phyloP scores from a whole-genome alignment of 1,140 invertebrate species.

The Halesus radiatus region DNA sequence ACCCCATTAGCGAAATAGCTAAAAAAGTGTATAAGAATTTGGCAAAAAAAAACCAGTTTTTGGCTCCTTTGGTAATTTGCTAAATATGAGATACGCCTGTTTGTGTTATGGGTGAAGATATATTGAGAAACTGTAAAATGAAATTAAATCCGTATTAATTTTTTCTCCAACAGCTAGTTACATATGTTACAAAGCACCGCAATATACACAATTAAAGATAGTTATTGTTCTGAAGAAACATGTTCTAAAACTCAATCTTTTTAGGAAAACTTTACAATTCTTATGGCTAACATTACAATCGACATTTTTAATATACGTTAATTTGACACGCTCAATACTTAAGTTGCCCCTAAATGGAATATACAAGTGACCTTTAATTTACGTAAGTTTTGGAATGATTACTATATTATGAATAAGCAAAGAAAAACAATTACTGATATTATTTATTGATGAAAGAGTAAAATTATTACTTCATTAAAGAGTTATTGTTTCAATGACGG shows the following conservation, averaged over 20 bases:
- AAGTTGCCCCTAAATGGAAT: slow-evolving; percentile 19
- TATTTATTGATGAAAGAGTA: too few relatives aligned
- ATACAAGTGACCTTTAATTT: neutral
- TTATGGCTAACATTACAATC: slow-evolving; percentile 19
- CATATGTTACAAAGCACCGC: slow-evolving; percentile 45
- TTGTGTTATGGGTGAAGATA: too few relatives aligned
- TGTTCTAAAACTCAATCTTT: slow-evolving; percentile 23
- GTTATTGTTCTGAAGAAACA: slow-evolving; percentile 52
- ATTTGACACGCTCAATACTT: slow-evolving; percentile 42
- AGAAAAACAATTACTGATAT: too few relatives aligned
- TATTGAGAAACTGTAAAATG: neutral
- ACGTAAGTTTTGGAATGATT: slow-evolving; percentile 1
- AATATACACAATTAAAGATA: slow-evolving; percentile 44
- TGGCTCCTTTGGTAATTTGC: too few relatives aligned
- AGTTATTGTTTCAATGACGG: too few relatives aligned
- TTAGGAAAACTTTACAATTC: neutral
- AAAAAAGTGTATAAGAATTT: too few relatives aligned
- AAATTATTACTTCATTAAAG: too few relatives aligned
- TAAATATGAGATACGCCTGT: too few relatives aligned
- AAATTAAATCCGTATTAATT: neutral
- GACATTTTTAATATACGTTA: slow-evolving; percentile 26
- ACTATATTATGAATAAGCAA: too few relatives aligned
- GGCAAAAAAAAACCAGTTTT: too few relatives aligned
- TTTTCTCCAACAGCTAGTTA: slow-evolving; percentile 1
- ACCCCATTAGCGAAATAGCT: too few relatives aligned